phyloP scores from a whole-genome alignment of 2,888 invertebrate species.

The Luperina nickerlii region DNA sequence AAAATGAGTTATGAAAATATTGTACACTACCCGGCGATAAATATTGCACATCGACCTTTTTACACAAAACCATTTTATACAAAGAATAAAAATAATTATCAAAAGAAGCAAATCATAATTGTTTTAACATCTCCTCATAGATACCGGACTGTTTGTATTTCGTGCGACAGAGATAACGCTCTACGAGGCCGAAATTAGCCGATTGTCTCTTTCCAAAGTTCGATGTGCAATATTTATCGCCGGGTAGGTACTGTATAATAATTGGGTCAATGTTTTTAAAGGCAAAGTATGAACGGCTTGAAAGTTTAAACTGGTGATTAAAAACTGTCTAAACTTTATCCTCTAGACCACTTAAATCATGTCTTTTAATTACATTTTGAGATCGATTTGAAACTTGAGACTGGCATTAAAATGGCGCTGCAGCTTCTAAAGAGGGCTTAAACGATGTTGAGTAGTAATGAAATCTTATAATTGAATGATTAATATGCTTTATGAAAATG shows the following conservation, averaged over 20 bases:
- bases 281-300: neutral
- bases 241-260: too few relatives aligned
- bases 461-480: constrained; percentile 11
- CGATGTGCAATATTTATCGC: too few relatives aligned
- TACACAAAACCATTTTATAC: too few relatives aligned
- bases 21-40: too few relatives aligned
- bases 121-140: too few relatives aligned
- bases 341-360: neutral
- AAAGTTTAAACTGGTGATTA: constrained; percentile 5
- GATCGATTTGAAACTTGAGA: constrained; percentile 21
- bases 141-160: too few relatives aligned
- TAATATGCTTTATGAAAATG: neutral
- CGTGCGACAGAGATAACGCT: too few relatives aligned
- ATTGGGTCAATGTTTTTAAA: neutral
- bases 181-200: too few relatives aligned
- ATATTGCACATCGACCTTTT: too few relatives aligned
- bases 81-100: too few relatives aligned
- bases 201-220: too few relatives aligned
- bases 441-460: neutral
- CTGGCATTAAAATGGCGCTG: constrained; percentile 3
- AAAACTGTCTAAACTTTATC: neutral
- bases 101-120: too few relatives aligned
- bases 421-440: neutral
- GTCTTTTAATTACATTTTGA: constrained; percentile 21
- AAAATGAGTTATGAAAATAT: neutral